A percentile compares a stretch with the other conserved stretches of the same genome.
phyloP scores from a whole-genome alignment of 2,113 vertebrate genomes.

The Sapajus apella region DNA sequence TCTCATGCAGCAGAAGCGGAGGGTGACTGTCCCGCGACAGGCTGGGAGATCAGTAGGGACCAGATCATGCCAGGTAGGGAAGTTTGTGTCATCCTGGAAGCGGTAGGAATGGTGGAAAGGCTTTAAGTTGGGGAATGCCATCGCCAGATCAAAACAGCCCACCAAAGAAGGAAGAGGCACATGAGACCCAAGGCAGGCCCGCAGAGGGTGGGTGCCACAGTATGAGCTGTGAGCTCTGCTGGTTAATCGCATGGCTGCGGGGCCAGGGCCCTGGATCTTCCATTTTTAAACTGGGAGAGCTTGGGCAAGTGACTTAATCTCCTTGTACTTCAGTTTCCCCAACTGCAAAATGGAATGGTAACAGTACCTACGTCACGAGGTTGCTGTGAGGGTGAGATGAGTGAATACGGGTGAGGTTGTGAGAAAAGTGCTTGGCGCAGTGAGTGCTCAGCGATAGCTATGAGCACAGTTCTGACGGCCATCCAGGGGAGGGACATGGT shows the following conservation, averaged over 20 bases:
- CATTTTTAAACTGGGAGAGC: background rate
- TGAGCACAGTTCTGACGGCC: fast-evolving
- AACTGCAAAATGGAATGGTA: background rate
- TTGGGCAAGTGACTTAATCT: background rate
- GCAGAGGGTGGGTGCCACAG: fast-evolving
- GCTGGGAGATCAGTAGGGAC: background rate
- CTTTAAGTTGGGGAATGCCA: background rate
- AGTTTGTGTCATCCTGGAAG: background rate
- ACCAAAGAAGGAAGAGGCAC: background rate
- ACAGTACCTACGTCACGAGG: background rate
- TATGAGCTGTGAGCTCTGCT: background rate
- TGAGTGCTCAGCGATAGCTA: fast-evolving
- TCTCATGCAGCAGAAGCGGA: background rate
- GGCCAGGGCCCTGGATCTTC: background rate
- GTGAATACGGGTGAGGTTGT: fast-evolving
- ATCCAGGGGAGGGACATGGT: background rate
- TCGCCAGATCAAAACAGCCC: background rate
- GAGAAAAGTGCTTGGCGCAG: background rate
- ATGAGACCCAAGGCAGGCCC: background rate
- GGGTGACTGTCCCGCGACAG: background rate
- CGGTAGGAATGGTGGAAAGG: background rate
- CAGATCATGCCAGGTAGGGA: background rate
- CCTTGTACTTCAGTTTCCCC: background rate
- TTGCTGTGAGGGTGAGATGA: background rate
- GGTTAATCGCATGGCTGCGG: fast-evolving